Base-by-base conservation (phyloP, 2,113 vertebrate genomes). In the Spheniscus mendiculus region DNA sequence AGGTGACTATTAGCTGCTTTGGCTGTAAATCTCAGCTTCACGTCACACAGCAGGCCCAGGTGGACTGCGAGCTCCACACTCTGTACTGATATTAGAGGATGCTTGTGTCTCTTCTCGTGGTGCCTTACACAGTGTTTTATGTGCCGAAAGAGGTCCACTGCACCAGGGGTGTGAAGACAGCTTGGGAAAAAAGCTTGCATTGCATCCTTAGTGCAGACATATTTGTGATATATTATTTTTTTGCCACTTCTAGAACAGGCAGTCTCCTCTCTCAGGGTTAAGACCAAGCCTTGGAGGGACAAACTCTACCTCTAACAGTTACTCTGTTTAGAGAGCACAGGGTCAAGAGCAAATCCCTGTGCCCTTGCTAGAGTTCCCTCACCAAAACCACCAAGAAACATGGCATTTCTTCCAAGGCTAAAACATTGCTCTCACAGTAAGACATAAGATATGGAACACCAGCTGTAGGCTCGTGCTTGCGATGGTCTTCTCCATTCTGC, bases 11-110 rank as follows among this genome's bases (percentile, higher is more conserved):
- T 29, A 29, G 34, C 36, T 63, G 53, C 29, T 62, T 78, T 52
- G 58, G 36, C 42, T 58, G 70, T 50, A 71, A 50, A 61, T 56
- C 52, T 74, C 42, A 84, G 62, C 81, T 73, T 50, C 52, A 26
- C 0, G 0, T 74, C 62, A 34, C 15, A 36, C 36, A 61, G 56
- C 34, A 62, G 38, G 53, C 29, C 32, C 0, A 0, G 32, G 15
- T 56, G 50, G 69, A 66, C 52, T 40, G 26, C 0, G 2, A 36
- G 34, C 16, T 67, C n/a, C 27, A 16, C 0, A 1, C 23, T 61
- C 42, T 1, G 0, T 44, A 15, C 10, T 36, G 47, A 45, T 0
- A 0, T 42, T 66, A 70, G 40, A 78, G 21, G 61, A 36, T 62
- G 40, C 32, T 83, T 1, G 0, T 38, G 25, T 32, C 15, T 86